phyloP scores from a whole-genome alignment of 1,140 invertebrate genomes.

The Hyles euphorbiae region DNA sequence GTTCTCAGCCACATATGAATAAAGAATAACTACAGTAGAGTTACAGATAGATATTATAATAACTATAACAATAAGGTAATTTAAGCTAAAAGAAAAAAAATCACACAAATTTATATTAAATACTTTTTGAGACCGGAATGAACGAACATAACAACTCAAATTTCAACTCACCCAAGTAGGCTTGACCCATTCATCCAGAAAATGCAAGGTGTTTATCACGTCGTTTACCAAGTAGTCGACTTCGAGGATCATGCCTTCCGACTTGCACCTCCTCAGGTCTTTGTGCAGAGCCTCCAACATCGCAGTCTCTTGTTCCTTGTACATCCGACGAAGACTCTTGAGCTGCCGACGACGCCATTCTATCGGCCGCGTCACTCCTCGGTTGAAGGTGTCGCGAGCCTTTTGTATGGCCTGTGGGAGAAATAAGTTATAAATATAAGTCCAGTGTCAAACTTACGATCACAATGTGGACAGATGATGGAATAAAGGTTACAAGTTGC shows the following conservation, averaged over 20 bases:
- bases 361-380: constrained; percentile 83
- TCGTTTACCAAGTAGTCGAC: constrained; percentile 82
- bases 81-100: too few species aligned
- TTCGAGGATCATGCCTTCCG: constrained; percentile 82
- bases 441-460: too few species aligned
- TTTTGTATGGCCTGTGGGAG: constrained; percentile 78
- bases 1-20: too few species aligned
- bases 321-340: constrained; percentile 82
- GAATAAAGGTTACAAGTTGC: too few species aligned
- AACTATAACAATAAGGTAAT: too few species aligned
- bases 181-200: constrained; percentile 82
- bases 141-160: too few species aligned
- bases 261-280: constrained; percentile 87
- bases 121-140: too few species aligned
- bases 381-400: constrained; percentile 78
- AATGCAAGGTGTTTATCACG: constrained; percentile 76
- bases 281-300: constrained; percentile 84
- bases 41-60: too few species aligned
- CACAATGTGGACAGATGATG: too few species aligned
- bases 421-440: too few species aligned
- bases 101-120: too few species aligned
- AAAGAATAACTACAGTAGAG: too few species aligned
- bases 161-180: constrained; percentile 76
- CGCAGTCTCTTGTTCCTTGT: constrained; percentile 85
- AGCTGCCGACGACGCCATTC: constrained; percentile 89